phyloP scores from a whole-genome alignment of 2,113 vertebrate genomes.

The Turnix velox region DNA sequence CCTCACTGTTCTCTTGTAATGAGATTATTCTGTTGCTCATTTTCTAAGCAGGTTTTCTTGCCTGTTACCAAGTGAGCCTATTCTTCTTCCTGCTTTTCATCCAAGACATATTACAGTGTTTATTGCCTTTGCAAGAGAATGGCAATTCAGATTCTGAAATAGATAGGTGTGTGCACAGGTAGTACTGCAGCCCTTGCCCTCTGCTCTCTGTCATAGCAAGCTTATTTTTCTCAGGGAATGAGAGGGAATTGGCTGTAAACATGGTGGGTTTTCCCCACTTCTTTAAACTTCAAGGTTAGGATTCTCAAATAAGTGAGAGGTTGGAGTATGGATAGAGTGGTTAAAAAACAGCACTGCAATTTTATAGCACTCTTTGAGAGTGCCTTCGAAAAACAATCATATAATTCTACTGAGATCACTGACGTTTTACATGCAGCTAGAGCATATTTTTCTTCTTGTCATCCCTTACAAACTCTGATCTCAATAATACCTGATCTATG shows the following conservation, averaged over 20 bases:
- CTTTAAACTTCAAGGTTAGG: conserved; percentile 13
- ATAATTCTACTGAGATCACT: background rate
- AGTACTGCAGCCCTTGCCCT: conserved; percentile 14
- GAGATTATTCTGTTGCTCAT: background rate
- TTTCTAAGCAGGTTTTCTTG: background rate
- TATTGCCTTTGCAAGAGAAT: conserved; percentile 47
- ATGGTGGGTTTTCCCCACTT: background rate
- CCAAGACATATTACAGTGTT: conserved; percentile 22
- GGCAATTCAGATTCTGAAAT: conserved; percentile 36
- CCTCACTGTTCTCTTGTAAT: conserved; percentile 14
- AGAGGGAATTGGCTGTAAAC: conserved; percentile 5
- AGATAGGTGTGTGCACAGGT: background rate
- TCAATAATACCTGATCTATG: background rate
- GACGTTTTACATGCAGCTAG: background rate
- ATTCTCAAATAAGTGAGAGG: conserved; percentile 2
- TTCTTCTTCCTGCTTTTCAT: conserved; percentile 39
- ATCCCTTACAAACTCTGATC: background rate
- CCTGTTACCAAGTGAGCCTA: background rate
- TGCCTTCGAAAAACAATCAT: background rate
- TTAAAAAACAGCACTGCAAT: background rate
- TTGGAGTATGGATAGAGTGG: background rate
- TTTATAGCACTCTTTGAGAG: background rate
- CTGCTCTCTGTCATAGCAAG: background rate
- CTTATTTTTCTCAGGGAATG: background rate
- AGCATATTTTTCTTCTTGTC: background rate